Conservation (phyloP, 1,140 invertebrate genomes). For the Globodera ellingtonae region DNA sequence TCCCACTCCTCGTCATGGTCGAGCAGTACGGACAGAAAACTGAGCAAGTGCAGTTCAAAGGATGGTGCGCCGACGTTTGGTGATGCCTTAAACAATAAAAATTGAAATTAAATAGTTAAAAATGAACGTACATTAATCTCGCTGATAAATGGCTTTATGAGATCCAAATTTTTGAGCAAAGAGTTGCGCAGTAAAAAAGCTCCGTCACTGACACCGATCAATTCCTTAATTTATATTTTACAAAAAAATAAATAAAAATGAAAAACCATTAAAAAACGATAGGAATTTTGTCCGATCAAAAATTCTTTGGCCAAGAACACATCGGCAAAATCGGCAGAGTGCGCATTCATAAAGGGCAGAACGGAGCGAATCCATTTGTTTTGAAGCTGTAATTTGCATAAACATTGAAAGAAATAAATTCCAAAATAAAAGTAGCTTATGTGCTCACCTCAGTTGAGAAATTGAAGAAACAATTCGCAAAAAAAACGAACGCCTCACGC, state of each 20-base stretch:
- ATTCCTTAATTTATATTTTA: background rate
- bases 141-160: background rate
- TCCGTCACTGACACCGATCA: background rate
- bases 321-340: background rate
- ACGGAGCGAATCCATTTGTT: background rate
- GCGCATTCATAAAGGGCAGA: constrained; percentile 1
- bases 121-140: background rate
- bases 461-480: constrained; percentile 16
- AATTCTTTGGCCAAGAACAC: background rate
- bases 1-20: background rate
- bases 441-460: constrained; percentile 10
- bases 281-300: background rate
- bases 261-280: background rate
- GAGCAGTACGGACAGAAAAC: background rate
- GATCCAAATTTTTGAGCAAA: background rate
- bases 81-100: background rate
- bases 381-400: background rate
- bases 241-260: background rate
- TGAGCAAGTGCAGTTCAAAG: constrained; percentile 1
- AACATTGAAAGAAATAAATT: background rate
- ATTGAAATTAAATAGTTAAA: background rate
- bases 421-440: background rate
- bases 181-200: background rate
- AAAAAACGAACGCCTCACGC: constrained; percentile 8
- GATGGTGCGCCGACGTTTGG: background rate